phyloP scores from a whole-genome alignment of 2,113 vertebrate species.

The Hystrix brachyura region DNA sequence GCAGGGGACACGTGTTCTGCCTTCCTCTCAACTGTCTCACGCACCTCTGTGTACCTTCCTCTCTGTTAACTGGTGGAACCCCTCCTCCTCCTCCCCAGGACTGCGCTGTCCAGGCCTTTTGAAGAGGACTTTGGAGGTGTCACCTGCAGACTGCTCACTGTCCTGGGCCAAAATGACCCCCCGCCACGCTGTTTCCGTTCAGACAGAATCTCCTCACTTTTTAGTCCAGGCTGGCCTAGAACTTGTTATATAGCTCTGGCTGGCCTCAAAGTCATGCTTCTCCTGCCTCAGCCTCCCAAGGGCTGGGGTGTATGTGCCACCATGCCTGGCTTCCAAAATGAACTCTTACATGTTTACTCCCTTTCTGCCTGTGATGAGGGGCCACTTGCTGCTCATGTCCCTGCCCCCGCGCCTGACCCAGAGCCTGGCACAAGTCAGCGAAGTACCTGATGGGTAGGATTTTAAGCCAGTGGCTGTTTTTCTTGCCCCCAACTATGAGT shows the following conservation, averaged over 20 bases:
- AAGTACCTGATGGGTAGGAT: neutral
- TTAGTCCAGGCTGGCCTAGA: neutral
- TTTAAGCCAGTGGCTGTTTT: slow-evolving; percentile 20
- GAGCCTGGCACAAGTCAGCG: neutral
- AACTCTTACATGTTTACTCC: neutral
- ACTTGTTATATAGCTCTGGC: neutral
- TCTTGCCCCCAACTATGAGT: neutral
- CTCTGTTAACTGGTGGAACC: neutral
- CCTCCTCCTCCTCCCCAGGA: neutral
- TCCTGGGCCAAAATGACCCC: neutral
- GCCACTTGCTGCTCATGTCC: neutral
- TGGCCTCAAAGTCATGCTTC: neutral
- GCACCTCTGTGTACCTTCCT: neutral
- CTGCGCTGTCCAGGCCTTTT: neutral
- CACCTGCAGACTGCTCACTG: neutral
- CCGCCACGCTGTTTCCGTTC: neutral
- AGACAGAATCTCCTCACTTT: neutral
- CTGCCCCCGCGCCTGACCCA: neutral
- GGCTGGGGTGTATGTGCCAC: neutral
- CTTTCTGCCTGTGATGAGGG: neutral
- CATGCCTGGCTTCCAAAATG: neutral
- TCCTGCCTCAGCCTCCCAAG: neutral
- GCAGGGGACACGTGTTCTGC: neutral
- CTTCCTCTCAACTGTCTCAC: neutral
- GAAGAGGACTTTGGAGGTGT: neutral